Percentiles rank a stretch among this genome's conserved stretches.
phyloP scores from a whole-genome alignment of 2,113 vertebrate genomes.

The Acanthisitta chloris region DNA sequence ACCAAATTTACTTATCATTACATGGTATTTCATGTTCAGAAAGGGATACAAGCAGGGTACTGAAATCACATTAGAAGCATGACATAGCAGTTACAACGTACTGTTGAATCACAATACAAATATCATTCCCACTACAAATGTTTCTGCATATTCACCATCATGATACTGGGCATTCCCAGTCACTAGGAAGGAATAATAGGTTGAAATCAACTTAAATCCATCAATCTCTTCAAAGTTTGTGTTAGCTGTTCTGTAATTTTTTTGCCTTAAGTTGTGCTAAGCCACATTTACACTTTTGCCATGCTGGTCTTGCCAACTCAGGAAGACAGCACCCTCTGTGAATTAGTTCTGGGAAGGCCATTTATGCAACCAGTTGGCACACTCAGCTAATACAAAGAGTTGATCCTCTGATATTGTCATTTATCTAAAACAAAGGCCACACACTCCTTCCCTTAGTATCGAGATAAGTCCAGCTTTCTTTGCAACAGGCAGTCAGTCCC shows the following conservation, averaged over 20 bases:
- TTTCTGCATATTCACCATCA: not conserved
- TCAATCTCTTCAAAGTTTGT: not conserved
- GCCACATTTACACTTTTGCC: not conserved
- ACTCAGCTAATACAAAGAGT: not conserved
- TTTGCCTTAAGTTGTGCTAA: not conserved
- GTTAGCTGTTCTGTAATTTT: not conserved
- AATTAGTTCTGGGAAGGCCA: not conserved
- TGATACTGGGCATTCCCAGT: fast-evolving
- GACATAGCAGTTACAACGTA: not conserved
- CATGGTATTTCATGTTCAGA: not conserved
- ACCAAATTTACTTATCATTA: not conserved
- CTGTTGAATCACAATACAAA: not conserved
- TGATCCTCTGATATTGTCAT: not conserved
- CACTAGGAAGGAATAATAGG: not conserved
- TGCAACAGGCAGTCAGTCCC: not conserved
- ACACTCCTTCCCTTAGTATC: not conserved
- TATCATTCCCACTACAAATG: fast-evolving
- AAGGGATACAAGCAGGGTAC: not conserved
- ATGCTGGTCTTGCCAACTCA: not conserved
- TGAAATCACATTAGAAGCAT: not conserved
- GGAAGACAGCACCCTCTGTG: not conserved
- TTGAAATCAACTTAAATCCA: not conserved
- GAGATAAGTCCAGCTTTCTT: not conserved
- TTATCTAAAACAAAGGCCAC: not conserved
- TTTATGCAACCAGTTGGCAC: not conserved